Base-by-base conservation (phyloP, 2,797 vertebrate species). In the Miichthys miiuy region DNA sequence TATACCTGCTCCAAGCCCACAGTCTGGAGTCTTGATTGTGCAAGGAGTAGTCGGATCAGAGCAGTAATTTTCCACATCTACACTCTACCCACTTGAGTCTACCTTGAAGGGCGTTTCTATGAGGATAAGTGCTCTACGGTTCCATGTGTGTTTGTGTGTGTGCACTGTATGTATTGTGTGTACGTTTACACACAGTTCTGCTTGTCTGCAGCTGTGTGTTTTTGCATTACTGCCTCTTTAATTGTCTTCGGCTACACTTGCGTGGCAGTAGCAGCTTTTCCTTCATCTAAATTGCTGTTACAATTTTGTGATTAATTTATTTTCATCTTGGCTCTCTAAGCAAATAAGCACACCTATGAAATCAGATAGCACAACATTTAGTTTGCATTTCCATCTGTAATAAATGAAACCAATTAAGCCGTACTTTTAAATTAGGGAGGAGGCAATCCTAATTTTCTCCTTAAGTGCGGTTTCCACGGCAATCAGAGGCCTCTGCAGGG, bases 391-490 rank as follows among this genome's bases (percentile, higher is more conserved):
- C 82, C 89, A 85, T 93, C 86, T 84, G 87, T 88, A 92, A 93
- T 92, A 94, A 94, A 94, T 89, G 92, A 92, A 94, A 87, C 91
- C 93, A 95, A 95, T 95, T 95, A 94, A 91, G 88, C 84, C 75
- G 64, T 87, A 91, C 87, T 93, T 95, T 92, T 91, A 94, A 94
- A 93, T 93, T 93, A 92, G 91, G 88, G 88, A 90, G 91, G 89
- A 94, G 92, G 93, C 89, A 92, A 92, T 94, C 89, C 91, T 95
- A 93, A 94, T 95, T 93, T 93, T 93, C 93, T 94, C 85, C 87
- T 93, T 94, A 94, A 95, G 93, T 93, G 93, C 86, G 70, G 93
- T 94, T 95, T 95, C 94, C 94, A 94, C 92, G 85, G 94, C 94
- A 95, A 95, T 95, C 93, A 95, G 92, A 90, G 89, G 87, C 78